Conservation (phyloP, 2,888 invertebrate species). For the Drosophila picticornis region DNA sequence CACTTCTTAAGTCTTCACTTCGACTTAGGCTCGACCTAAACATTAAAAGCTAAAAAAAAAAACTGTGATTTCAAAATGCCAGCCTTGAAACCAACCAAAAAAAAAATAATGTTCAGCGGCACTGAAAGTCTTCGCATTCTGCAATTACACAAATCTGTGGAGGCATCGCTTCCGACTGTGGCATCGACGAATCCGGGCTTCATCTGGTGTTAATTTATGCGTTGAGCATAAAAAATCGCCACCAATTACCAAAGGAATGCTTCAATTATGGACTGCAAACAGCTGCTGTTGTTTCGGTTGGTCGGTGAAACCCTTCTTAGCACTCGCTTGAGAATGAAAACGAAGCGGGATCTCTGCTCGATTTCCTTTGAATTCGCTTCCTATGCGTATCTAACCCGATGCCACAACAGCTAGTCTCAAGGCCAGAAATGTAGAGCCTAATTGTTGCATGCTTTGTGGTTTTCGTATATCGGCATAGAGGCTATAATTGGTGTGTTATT, state of each 20-base stretch:
- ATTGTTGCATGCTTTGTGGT: constrained; percentile 22
- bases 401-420: constrained; percentile 25
- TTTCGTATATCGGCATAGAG: constrained; percentile 18
- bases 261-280: constrained; percentile 78
- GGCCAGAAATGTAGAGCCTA: constrained; percentile 27
- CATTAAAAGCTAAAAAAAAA: constrained; percentile 56
- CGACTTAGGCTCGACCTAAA: constrained; percentile 34
- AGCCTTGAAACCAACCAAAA: neutral
- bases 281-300: constrained; percentile 58
- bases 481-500: constrained; percentile 21
- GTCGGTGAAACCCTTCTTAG: constrained; percentile 74
- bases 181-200: constrained; percentile 13
- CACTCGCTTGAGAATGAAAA: constrained; percentile 43
- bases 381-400: constrained; percentile 53
- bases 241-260: constrained; percentile 76
- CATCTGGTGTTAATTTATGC: constrained; percentile 79
- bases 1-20: neutral
- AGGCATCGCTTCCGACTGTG: constrained; percentile 28
- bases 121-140: constrained; percentile 39
- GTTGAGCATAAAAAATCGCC: constrained; percentile 72
- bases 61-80: constrained; percentile 45
- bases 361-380: constrained; percentile 48
- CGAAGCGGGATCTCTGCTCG: constrained; percentile 12
- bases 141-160: constrained; percentile 78
- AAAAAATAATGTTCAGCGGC: neutral